phyloP scores from a whole-genome alignment of 2,888 invertebrate genomes.

The Matsumyia berberina region DNA sequence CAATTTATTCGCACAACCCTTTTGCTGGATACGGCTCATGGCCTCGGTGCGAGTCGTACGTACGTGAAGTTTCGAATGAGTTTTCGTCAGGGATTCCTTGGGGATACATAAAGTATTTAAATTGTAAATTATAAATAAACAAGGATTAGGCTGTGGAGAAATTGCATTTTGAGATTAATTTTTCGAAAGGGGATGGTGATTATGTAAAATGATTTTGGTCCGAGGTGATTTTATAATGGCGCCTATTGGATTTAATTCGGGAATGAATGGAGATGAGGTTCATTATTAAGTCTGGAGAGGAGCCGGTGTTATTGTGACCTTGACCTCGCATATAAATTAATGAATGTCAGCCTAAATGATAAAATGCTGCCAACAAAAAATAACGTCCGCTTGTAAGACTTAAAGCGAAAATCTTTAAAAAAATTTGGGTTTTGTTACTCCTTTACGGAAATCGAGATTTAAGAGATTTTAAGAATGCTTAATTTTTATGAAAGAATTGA shows the following conservation, averaged over 20 bases:
- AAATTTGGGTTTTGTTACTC: neutral
- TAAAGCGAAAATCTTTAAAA: too few species aligned
- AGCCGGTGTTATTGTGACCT: slow-evolving; percentile 1
- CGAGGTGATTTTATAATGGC: neutral
- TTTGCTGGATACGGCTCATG: slow-evolving; percentile 22
- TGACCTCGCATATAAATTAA: neutral
- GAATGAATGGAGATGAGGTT: neutral
- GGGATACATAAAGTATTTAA: slow-evolving; percentile 75
- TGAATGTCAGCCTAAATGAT: too few species aligned
- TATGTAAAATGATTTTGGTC: slow-evolving; percentile 23
- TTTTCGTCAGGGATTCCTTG: slow-evolving; percentile 51
- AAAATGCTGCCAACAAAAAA: too few species aligned
- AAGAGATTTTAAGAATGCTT: too few species aligned
- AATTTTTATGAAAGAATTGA: too few species aligned
- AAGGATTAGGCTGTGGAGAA: slow-evolving; percentile 63
- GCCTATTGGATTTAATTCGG: neutral
- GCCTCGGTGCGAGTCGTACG: neutral
- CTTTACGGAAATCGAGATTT: too few species aligned
- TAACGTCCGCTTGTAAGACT: too few species aligned
- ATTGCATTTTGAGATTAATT: slow-evolving; percentile 69
- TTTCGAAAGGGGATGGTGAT: slow-evolving; percentile 38
- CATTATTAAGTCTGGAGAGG: neutral
- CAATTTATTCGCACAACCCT: slow-evolving; percentile 72
- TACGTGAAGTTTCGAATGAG: slow-evolving; percentile 50
- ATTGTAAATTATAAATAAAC: slow-evolving; percentile 76